A percentile compares a stretch with the other conserved stretches of the same genome.
phyloP scores from a whole-genome alignment of 2,113 vertebrate genomes.

The Chrysemys picta region DNA sequence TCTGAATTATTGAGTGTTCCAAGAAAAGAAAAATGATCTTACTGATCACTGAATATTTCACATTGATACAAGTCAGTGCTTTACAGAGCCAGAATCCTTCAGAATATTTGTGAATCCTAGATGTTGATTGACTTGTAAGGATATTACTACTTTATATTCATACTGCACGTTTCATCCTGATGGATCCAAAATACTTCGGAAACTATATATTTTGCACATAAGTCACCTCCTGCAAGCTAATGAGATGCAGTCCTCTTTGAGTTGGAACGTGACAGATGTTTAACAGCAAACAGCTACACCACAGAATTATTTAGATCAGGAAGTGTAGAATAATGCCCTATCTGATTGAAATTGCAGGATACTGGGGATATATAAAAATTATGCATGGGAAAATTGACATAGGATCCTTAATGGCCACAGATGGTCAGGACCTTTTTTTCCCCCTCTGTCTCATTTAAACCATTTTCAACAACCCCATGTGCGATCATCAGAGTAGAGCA shows the following conservation, averaged over 20 bases:
- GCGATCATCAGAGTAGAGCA: neutral
- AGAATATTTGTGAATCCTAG: neutral
- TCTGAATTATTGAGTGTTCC: neutral
- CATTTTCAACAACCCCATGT: rapidly evolving
- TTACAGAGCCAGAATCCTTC: neutral
- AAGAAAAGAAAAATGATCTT: neutral
- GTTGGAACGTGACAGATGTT: neutral
- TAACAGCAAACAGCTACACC: neutral
- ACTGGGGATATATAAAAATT: neutral
- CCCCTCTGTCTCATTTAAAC: neutral
- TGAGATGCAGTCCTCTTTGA: neutral
- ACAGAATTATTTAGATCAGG: neutral
- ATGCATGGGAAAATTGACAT: neutral
- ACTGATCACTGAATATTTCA: neutral
- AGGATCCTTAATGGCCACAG: neutral
- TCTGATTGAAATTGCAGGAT: neutral
- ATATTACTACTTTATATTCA: neutral
- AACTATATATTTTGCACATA: rapidly evolving
- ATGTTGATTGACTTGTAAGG: neutral
- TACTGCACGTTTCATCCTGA: neutral
- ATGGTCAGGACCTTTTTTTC: neutral
- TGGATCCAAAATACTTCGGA: neutral
- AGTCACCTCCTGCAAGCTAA: neutral
- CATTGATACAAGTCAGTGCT: neutral
- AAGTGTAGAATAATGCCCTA: neutral